Percentiles rank a stretch among this genome's conserved stretches.
These are phyloP conservation scores for Marcusenius ussheri DNA, from an alignment of 2,113 vertebrate species.

Conservation along the genomic window DNA sequence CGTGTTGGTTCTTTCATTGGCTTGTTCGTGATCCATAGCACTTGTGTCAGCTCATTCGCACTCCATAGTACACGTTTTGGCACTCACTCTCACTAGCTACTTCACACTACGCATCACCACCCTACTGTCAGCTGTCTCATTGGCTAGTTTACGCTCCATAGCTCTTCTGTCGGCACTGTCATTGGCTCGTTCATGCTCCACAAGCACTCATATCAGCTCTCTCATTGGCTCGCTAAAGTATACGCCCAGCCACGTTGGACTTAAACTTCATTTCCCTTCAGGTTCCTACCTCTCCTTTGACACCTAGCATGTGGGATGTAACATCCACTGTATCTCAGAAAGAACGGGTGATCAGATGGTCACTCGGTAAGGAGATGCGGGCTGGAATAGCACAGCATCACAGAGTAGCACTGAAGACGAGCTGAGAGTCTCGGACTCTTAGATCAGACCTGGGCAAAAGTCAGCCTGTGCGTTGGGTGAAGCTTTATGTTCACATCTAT, in stretches of 20 bases:
- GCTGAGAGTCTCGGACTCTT: background rate
- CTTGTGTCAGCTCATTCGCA: background rate
- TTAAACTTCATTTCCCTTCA: background rate
- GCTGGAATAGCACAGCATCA: background rate
- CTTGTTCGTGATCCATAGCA: too few species aligned
- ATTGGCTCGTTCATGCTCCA: background rate
- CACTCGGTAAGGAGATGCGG: background rate
- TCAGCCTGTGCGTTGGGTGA: background rate
- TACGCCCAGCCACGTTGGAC: background rate
- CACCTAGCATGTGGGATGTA: background rate
- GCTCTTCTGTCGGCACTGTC: background rate
- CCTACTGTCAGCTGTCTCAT: background rate
- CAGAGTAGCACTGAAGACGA: background rate
- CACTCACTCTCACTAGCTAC: background rate
- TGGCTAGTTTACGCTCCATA: background rate
- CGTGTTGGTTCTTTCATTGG: background rate
- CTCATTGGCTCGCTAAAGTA: background rate
- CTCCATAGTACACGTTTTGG: background rate
- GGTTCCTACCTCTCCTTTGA: background rate
- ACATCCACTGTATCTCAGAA: background rate
- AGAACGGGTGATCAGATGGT: background rate
- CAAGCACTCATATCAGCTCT: background rate
- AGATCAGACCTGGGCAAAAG: background rate
- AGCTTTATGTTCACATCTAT: background rate
- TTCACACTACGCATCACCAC: background rate